These are phyloP conservation scores for Cottoperca gobio DNA, from an alignment of 2,797 vertebrate species.

Conservation along the genomic window DNA sequence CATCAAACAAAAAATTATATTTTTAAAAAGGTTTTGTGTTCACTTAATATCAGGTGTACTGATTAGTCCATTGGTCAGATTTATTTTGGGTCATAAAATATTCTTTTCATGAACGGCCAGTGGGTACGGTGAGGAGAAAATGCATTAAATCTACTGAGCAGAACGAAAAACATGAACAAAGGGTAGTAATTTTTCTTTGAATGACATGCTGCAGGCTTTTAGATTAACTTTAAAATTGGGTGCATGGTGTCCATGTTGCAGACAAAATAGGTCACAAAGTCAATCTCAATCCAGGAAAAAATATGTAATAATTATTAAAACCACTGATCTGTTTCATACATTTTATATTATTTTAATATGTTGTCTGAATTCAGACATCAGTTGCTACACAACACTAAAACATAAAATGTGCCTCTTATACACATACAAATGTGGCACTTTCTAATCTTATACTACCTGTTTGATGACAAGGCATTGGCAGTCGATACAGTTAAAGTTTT, in stretches of 20 bases:
- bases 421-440: conserved; percentile 36
- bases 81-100: conserved; percentile 21
- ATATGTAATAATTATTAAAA: neutral
- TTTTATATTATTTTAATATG: conserved; percentile 15
- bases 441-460: conserved; percentile 11
- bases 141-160: neutral
- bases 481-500: conserved; percentile 36
- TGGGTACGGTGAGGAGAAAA: neutral
- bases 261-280: conserved; percentile 19
- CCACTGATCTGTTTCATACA: neutral
- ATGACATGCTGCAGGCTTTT: conserved; percentile 14
- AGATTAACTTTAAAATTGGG: neutral
- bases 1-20: neutral
- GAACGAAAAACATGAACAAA: neutral
- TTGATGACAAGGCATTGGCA: conserved; percentile 49
- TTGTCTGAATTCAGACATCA: conserved; percentile 30
- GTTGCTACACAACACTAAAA: conserved; percentile 25
- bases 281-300: neutral
- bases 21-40: neutral
- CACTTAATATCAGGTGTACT: neutral
- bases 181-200: neutral
- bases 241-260: conserved; percentile 8
- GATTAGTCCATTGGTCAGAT: neutral
- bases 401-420: conserved; percentile 16
- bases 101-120: neutral